Conservation (phyloP, 2,797 vertebrate genomes). For the Scarus forsteni region DNA sequence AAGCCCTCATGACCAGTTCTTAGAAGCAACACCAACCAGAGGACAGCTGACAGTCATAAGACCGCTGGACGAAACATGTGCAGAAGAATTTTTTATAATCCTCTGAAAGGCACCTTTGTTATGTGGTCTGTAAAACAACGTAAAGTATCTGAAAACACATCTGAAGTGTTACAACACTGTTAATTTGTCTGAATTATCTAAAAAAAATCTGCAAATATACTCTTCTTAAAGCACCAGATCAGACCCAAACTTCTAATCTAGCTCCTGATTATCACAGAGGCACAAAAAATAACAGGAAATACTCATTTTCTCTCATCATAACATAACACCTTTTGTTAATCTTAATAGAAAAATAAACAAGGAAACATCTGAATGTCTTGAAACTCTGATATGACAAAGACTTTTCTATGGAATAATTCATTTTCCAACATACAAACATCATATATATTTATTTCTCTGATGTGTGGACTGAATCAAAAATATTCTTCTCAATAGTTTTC, state of each 20-base stretch:
- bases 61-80: slow-evolving; percentile 28
- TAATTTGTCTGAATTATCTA: slow-evolving; percentile 4
- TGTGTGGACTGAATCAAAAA: not conserved
- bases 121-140: slow-evolving; percentile 13
- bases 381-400: not conserved
- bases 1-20: slow-evolving; percentile 59
- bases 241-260: not conserved
- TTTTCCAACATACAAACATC: not conserved
- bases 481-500: slow-evolving; percentile 28
- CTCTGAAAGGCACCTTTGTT: slow-evolving; percentile 43
- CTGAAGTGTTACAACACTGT: slow-evolving; percentile 13
- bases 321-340: slow-evolving; percentile 26
- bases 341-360: not conserved
- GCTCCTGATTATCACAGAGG: not conserved
- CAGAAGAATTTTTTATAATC: slow-evolving; percentile 1
- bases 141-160: slow-evolving; percentile 15
- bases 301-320: not conserved
- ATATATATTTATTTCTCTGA: no score
- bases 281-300: slow-evolving; percentile 1
- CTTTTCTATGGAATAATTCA: not conserved
- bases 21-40: slow-evolving; percentile 29
- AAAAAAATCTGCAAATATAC: slow-evolving; percentile 39
- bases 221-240: slow-evolving; percentile 19
- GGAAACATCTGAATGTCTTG: slow-evolving; percentile 8
- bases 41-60: slow-evolving; percentile 55